Conservation (phyloP, 2,113 vertebrate species). For the Mus spicilegus region DNA sequence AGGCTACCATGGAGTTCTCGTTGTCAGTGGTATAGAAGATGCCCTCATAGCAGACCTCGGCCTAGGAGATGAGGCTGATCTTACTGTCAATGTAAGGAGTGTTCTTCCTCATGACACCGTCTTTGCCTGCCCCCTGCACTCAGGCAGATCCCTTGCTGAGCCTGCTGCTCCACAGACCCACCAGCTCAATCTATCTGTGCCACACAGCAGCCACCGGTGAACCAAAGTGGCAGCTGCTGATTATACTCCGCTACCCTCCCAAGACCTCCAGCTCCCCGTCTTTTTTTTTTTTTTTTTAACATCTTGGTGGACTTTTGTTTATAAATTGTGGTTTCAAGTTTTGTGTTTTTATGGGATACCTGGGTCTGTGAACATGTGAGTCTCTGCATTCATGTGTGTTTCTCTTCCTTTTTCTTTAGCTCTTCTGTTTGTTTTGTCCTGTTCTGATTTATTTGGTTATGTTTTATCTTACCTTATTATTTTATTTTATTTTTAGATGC, state of each 20-base stretch:
- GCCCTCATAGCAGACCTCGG: constrained; percentile 91
- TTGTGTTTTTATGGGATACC: background rate
- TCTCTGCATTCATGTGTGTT: background rate
- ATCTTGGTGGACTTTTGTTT: background rate
- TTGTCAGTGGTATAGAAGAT: constrained; percentile 86
- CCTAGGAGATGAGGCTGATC: constrained; percentile 95
- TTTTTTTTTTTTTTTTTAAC: background rate
- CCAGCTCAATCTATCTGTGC: constrained; percentile 84
- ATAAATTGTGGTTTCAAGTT: background rate
- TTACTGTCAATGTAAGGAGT: constrained; percentile 96
- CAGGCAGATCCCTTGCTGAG: constrained; percentile 57
- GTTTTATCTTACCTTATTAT: background rate
- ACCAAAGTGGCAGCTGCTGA: constrained; percentile 92
- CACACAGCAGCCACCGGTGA: constrained; percentile 73
- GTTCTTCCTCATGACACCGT: constrained; percentile 89
- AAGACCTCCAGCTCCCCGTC: too few species aligned
- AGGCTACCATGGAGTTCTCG: constrained; percentile 96
- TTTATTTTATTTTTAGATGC: background rate
- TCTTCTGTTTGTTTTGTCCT: background rate
- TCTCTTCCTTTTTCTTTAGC: background rate
- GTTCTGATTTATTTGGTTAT: background rate
- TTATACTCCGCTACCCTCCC: constrained; percentile 70
- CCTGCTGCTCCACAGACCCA: constrained; percentile 51
- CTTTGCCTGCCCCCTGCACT: constrained; percentile 26
- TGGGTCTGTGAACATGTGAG: background rate